Evolutionary conservation across 2,113 vertebrate species (phyloP), one percentile per base, ranked within the genome.

Genomic region (Cheirogaleus medius): DNA sequence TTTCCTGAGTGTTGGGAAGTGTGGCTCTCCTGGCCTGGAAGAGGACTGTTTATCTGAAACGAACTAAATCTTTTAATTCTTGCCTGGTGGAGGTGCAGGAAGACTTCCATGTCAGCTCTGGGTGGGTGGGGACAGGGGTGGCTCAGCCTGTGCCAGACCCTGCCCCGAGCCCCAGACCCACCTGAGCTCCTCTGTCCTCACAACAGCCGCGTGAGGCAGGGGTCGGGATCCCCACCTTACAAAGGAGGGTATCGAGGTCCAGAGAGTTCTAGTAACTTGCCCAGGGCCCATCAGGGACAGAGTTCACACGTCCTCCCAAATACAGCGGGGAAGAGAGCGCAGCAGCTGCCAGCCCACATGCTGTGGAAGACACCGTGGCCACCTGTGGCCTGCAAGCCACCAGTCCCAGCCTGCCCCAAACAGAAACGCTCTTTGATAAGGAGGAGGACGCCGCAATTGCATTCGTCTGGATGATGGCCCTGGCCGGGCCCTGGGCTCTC

Each of bases 291-390:
- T 29, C 23, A 20, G 29, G 39, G 4, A 78, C 39, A 2, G 60
- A 52, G 42, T 27, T 54, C 39, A 15, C 56, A 32, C 8, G 14
- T 32, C 21, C 20, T 82, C 73, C 63, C 15, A 68, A 86, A 78
- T 23, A 8, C 25, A 68, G 1, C 39, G 1, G n/a, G 49, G 23
- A 87, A 60, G 47, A 9, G 0, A 1, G 34, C 2, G 13, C 8
- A 25, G 11, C 21, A 13, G 37, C 37, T 0, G 1, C 25, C 20
- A 44, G 34, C 8, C 20, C 5, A 0, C 0, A 0, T 0, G 6
- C 49, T 23, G 13, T 11, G 7, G 49, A 83, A 39, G 39, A 64
- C 42, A 1, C 25, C 0, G 3, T 0, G 15, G 15, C 10, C 52
- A 8, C 10, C 74, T 29, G 56, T 5, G 6, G 1, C 39, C 56